Base-by-base conservation (phyloP, 2,888 invertebrate genomes). In the Dryadula phaetusa region DNA sequence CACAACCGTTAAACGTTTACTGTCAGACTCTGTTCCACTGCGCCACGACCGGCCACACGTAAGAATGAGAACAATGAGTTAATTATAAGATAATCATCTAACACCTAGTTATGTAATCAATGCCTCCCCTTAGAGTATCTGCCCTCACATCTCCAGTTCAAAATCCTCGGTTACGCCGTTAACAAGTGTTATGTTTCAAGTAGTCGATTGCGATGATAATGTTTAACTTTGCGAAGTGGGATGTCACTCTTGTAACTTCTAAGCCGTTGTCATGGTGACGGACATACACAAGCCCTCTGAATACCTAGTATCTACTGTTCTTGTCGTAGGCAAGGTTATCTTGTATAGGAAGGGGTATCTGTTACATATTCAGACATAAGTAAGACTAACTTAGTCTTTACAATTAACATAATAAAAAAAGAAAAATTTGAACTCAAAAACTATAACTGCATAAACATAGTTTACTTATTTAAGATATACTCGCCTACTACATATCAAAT, bases 171-270 rank as follows among this genome's bases (percentile, higher is more conserved):
- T 44, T 20, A 60, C 2, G 37, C 4, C 56, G 56, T 37, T 56
- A 56, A 37, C n/a, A 56, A 40, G 44, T 44, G 32, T 28, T 60
- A 46, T 28, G 16, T 32, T 60, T 60, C 60, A 46, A 60, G 60
- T 46, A n/a, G 44, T 46, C 22, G 60, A 60, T 60, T 42, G 42
- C 12, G 44, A 44, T 32, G 60, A 60, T 60, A 60, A 60, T 46
- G 60, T 28, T 46, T 46, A 60, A 60, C 60, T 46, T 46, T 46
- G 1, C 4, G 3, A 32, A 60, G 14, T 60, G 60, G 32, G 60
- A 46, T 60, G 56, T 56, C 56, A 40, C 54, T 56, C 56, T 56
- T 56, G 1, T 20, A 37, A n/a, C 22, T 25, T 40, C 0, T 22
- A 8, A 37, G 14, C 8, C n/a, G 37, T 22, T 22, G n/a, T 22